Base-by-base conservation (phyloP, 2,113 vertebrate genomes). In the Euleptes europaea region DNA sequence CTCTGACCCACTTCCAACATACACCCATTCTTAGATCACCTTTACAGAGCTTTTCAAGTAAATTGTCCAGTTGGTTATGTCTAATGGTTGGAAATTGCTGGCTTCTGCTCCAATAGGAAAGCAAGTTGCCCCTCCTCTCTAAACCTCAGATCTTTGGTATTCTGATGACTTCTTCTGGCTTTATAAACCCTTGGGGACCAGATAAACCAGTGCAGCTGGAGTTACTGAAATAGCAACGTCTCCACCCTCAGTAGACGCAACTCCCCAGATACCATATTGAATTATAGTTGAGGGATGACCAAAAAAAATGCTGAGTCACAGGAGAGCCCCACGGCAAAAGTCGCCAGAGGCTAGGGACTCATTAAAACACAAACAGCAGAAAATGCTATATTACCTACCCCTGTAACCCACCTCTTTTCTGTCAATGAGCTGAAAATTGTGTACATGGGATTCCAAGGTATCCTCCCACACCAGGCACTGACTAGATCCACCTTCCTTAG, bases 101-200 rank as follows among this genome's bases (percentile, higher is more conserved):
- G 14, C 40, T 80, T 49, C 60, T 40, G 40, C 19, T 80, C 21
- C 44, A 26, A 23, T 23, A 5, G 72, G 77, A 75, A 57, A 40
- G 49, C 38, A 31, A 10, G 21, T 10, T 0, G 49, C 73, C 67
- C 65, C 73, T 74, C 65, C 70, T 86, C 70, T 31, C 40, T 17
- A 2, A 72, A 38, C 1, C 21, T 19, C 14, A 35, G 38, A 4
- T 44, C 0, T 33, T n/a, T 60, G 33, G 15, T 15, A 69, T 11
- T 51, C 38, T 47, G 44, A 9, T 44, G 44, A 17, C 33, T 71
- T 51, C 19, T 0, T 33, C 40, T 47, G 33, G 15, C 23, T 87
- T 78, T 87, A 78, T 83, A 83, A 38, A 69, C 17, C 66, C 38
- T 35, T 8, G 5, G 47, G 73, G 51, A 77, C 79, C n/a, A 82